phyloP scores from a whole-genome alignment of 2,113 vertebrate genomes.

The Turdus rufiventris region DNA sequence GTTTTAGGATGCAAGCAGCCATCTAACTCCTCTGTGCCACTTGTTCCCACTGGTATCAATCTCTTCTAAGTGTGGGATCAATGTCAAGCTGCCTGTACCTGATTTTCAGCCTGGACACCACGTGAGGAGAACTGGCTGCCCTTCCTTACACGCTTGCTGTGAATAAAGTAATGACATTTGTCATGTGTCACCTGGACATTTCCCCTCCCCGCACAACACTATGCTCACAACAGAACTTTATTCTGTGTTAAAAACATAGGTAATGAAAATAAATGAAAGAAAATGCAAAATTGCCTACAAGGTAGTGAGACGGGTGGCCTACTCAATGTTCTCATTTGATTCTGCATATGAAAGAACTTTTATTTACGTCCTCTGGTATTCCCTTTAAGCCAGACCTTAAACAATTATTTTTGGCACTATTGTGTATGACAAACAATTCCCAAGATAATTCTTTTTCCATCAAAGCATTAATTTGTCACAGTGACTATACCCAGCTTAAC shows the following conservation, averaged over 20 bases:
- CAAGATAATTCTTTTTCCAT: background rate
- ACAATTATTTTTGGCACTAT: background rate
- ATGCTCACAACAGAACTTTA: background rate
- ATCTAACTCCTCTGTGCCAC: background rate
- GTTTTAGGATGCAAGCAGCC: background rate
- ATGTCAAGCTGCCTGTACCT: background rate
- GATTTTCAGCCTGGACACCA: background rate
- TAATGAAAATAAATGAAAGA: background rate
- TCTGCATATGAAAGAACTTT: background rate
- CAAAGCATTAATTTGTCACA: background rate
- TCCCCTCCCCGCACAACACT: background rate
- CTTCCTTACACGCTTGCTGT: background rate
- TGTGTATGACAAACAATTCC: background rate
- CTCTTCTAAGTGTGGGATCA: background rate
- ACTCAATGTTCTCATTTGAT: background rate
- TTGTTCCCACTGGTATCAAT: background rate
- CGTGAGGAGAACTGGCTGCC: rapidly evolving
- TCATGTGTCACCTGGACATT: background rate
- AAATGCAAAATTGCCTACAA: background rate
- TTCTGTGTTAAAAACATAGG: background rate
- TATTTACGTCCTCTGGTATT: background rate
- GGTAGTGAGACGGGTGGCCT: background rate
- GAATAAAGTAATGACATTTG: background rate
- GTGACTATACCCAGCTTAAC: background rate
- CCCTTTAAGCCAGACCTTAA: background rate